These are phyloP conservation scores for Drosophila leonis DNA, from an alignment of 2,888 invertebrate species.

Conservation along the genomic window DNA sequence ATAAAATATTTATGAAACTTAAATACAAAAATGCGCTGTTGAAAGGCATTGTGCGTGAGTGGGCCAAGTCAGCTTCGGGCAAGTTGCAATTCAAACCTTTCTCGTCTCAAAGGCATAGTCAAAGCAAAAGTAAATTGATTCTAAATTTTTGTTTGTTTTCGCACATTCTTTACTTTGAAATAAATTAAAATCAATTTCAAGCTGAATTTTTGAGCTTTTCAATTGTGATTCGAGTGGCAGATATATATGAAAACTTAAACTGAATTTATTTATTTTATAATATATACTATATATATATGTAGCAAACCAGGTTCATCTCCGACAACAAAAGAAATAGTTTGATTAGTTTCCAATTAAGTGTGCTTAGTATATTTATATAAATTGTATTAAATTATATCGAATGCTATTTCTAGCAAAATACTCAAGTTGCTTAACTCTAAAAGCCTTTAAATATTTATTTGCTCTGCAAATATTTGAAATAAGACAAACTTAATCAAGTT, in stretches of 20 bases:
- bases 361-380: too few species aligned
- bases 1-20: slow-evolving; percentile 1
- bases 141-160: background rate
- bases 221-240: too few species aligned
- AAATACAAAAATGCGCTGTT: background rate
- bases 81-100: background rate
- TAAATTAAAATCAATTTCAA: too few species aligned
- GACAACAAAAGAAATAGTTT: background rate
- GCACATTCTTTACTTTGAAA: background rate
- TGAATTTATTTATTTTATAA: too few species aligned
- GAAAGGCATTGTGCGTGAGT: background rate
- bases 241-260: too few species aligned
- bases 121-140: background rate
- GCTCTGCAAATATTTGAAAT: background rate
- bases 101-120: background rate
- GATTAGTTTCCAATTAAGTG: too few species aligned
- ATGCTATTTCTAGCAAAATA: background rate
- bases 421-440: background rate
- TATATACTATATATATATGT: background rate
- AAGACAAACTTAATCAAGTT: background rate
- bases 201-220: too few species aligned
- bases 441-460: background rate
- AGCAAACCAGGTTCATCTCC: background rate
- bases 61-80: background rate
- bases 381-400: background rate